Conservation (phyloP, 1,140 invertebrate genomes). For the Anoplophora glabripennis region DNA sequence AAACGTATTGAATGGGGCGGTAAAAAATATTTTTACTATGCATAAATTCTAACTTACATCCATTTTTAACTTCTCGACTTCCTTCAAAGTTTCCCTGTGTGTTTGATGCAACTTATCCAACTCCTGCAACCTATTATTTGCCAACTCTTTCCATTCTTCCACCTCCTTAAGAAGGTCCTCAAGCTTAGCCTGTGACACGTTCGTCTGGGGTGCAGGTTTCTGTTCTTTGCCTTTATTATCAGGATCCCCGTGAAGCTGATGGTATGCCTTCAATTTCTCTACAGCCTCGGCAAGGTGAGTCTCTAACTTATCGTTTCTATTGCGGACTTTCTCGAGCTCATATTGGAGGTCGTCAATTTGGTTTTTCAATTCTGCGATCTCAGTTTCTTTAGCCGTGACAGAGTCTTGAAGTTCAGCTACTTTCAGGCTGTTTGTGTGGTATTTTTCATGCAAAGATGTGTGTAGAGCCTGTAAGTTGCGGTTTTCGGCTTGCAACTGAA, state of each 20-base stretch:
- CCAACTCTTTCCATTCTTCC: conserved; percentile 89
- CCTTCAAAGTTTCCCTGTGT: conserved; percentile 87
- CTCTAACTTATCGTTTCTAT: conserved; percentile 87
- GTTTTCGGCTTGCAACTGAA: conserved; percentile 88
- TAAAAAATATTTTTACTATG: no score
- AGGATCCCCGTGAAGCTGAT: conserved; percentile 68
- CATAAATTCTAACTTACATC: conserved; percentile 71
- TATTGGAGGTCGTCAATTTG: conserved; percentile 95
- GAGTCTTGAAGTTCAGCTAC: conserved; percentile 90
- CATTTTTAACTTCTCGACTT: conserved; percentile 96
- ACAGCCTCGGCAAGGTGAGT: conserved; percentile 85
- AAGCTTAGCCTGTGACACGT: conserved; percentile 70
- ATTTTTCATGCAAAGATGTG: conserved; percentile 89
- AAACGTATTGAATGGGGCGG: no score
- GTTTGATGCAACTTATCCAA: conserved; percentile 90
- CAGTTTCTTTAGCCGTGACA: conserved; percentile 86
- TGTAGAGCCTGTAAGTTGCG: conserved; percentile 87
- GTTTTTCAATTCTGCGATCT: conserved; percentile 91
- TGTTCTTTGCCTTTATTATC: conserved; percentile 37
- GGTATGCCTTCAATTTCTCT: conserved; percentile 83
- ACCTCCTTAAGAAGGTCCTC: conserved; percentile 89
- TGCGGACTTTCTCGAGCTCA: conserved; percentile 84
- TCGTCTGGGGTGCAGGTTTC: conserved; percentile 53
- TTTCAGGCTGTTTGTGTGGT: conserved; percentile 88
- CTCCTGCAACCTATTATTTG: conserved; percentile 88